A percentile compares a stretch with the other conserved stretches of the same genome.
Evolutionary conservation across 2,888 invertebrate species (phyloP).

Genomic region (Acanthoscelides obtectus): DNA sequence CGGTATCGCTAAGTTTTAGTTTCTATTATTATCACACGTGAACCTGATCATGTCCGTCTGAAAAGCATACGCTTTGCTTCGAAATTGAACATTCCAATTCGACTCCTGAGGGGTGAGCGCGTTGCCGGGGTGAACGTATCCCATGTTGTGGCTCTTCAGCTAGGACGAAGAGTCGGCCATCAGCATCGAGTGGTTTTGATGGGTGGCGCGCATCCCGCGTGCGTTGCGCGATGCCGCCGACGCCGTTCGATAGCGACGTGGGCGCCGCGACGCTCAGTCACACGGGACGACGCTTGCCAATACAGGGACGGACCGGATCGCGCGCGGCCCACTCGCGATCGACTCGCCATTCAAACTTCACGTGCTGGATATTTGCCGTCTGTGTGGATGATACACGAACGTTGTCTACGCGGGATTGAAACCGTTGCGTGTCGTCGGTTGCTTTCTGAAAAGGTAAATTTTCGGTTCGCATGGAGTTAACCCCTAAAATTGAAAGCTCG

Average conservation of each 20-base stretch:
- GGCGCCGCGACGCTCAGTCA: not conserved
- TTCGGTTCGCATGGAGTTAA: not conserved
- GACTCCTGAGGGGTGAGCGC: too few species aligned
- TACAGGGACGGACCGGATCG: not conserved
- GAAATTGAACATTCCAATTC: too few species aligned
- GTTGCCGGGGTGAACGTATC: not conserved
- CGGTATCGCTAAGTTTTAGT: too few species aligned
- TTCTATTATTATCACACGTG: too few species aligned
- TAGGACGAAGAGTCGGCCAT: not conserved
- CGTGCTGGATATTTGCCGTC: not conserved
- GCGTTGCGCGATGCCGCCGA: not conserved
- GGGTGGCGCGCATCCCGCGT: not conserved
- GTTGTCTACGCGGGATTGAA: not conserved
- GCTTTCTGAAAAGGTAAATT: not conserved
- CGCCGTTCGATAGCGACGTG: not conserved
- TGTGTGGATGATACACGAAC: not conserved
- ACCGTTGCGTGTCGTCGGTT: not conserved
- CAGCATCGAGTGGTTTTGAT: not conserved
- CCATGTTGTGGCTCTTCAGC: not conserved
- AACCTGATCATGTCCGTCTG: too few species aligned
- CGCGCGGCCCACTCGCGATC: not conserved
- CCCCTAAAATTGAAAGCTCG: too few species aligned
- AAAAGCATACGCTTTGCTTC: too few species aligned
- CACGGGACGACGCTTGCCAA: not conserved
- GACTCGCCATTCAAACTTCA: not conserved